phyloP scores from a whole-genome alignment of 2,888 invertebrate genomes.

The Diloba caeruleocephala region DNA sequence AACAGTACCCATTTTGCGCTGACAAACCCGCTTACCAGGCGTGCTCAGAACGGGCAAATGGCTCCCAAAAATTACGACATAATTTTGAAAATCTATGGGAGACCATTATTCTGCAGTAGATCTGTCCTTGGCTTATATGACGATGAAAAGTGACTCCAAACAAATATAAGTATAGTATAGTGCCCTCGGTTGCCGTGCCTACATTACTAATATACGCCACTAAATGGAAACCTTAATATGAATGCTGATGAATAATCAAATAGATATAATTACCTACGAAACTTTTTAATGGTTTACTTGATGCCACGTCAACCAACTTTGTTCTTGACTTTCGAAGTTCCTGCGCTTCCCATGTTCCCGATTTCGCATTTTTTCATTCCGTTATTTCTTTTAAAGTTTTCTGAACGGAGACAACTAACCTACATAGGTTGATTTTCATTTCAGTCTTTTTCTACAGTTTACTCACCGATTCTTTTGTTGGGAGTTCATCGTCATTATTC shows the following conservation, averaged over 20 bases:
- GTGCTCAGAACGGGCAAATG: too few relatives aligned
- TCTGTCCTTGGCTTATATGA: too few relatives aligned
- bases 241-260: constrained; percentile 25
- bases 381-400: constrained; percentile 51
- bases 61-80: too few relatives aligned
- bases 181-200: too few relatives aligned
- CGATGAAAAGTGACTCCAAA: too few relatives aligned
- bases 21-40: too few relatives aligned
- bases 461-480: constrained; percentile 51
- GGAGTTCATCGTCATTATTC: constrained; percentile 50
- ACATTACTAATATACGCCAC: too few relatives aligned
- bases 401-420: constrained; percentile 46
- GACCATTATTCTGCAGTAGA: too few relatives aligned
- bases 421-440: constrained; percentile 42
- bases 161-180: too few relatives aligned
- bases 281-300: constrained; percentile 50
- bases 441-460: constrained; percentile 43
- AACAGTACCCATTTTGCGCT: too few relatives aligned
- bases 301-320: constrained; percentile 26
- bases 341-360: constrained; percentile 29
- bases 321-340: constrained; percentile 31
- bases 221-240: too few relatives aligned
- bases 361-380: constrained; percentile 46
- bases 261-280: constrained; percentile 26
- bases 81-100: too few relatives aligned